A percentile compares a stretch with the other conserved stretches of the same genome.
Conservation (phyloP, 2,797 vertebrate species). For the Phoxinus dragarum region DNA sequence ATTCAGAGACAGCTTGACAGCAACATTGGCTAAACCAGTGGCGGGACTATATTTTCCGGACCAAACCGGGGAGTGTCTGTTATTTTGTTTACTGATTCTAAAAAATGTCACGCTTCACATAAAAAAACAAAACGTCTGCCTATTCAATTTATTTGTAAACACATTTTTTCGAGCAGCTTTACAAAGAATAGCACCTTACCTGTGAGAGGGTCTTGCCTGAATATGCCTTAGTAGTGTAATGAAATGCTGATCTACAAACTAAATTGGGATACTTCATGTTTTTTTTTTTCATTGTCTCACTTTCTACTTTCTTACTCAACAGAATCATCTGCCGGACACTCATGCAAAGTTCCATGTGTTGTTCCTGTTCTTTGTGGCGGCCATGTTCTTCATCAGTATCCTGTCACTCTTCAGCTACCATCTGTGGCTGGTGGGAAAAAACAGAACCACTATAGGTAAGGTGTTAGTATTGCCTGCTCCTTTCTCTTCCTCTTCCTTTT, state of each 20-base stretch:
- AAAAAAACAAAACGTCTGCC: background rate
- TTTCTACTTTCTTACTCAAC: conserved; percentile 58
- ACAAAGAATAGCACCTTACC: background rate
- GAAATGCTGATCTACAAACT: background rate
- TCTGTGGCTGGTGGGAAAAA: conserved; percentile 95
- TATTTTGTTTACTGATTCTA: background rate
- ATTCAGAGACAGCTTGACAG: background rate
- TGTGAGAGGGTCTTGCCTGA: background rate
- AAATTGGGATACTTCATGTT: background rate
- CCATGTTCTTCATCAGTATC: conserved; percentile 95
- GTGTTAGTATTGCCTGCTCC: background rate
- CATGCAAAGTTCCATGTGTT: conserved; percentile 96
- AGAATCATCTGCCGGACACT: conserved; percentile 87
- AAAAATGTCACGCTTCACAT: background rate
- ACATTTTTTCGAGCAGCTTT: background rate
- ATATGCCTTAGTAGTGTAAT: background rate
- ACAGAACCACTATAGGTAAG: conserved; percentile 97
- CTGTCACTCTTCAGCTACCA: conserved; percentile 94
- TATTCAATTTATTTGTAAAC: background rate
- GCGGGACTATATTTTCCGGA: background rate
- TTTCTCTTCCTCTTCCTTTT: background rate
- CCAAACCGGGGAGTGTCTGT: background rate
- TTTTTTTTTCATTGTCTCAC: background rate
- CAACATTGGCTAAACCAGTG: background rate
- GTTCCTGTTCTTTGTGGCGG: conserved; percentile 96